Evolutionary conservation across 2,888 invertebrate genomes (phyloP), one percentile per base, ranked within the genome.

Genomic region (Trachelus stipa): DNA sequence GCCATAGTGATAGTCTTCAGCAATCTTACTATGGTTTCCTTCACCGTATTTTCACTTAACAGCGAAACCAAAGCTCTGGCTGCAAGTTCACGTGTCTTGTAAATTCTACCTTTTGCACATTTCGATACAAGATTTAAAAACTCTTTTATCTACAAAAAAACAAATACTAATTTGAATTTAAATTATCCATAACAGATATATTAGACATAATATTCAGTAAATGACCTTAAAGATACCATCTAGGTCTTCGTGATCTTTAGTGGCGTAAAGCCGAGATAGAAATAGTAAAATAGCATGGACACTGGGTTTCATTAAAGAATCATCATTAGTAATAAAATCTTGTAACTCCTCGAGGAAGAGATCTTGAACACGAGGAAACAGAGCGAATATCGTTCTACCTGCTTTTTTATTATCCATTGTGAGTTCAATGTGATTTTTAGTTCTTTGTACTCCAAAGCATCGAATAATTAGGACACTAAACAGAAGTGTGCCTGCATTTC

Each of bases 401-500:
- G 96, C 95, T 94, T 96, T 94, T 85, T 93, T 93, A 91, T 96
- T 95, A 75, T 95, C 93, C 30, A 93, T 91, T 79, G 93, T 93
- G 40, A 95, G 89, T 79, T 92, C 92, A n/a, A 94, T 93, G 11
- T 92, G 91, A 86, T 94, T 93, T 73, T 93, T 93, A 0, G 93
- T 93, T 77, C 96, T 93, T 85, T 94, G 93, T 33, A 97, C 98
- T 3, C 98, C 98, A 92, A 99, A 98, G 83, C 97, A 95, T 82
- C 98, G 93, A 73, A 95, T 95, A 87, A 97, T 94, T 68, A 99
- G 92, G 4, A 98, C 94, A 80, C 97, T 95, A 89, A 97, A 96
- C 76, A 98, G 92, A 77, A 98, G 92, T 0, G 97, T 97, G 0
- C 97, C 95, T 0, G 97, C 95, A 91, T 98, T 99, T 81, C 97